Base-by-base conservation (phyloP, 2,797 vertebrate species). In the Todus mexicanus region DNA sequence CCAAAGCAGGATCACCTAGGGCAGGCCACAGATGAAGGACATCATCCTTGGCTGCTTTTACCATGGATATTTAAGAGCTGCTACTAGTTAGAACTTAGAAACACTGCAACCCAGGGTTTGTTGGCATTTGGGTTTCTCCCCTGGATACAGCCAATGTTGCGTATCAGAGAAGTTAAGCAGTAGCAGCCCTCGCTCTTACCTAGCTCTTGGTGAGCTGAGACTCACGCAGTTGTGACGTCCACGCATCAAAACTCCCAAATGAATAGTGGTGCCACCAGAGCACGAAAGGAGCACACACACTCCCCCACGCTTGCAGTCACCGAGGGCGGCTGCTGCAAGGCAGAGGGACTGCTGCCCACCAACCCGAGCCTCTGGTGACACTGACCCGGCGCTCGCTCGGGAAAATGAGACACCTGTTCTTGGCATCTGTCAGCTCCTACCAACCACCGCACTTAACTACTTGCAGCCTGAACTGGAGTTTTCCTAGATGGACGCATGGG, bases 221-320 rank as follows among this genome's bases (percentile, higher is more conserved):
- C 59, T 51, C 48, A 21, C 37, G 15, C 16, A 43, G 27, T 0
- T 45, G 29, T 6, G 59, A 75, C 65, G 61, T 8, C 47, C 43
- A 21, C 0, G 14, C 19, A 48, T 9, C 60, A 23, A 31, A n/a
- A 70, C 9, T 3, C 65, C 66, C 51, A 26, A 19, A 10, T 7
- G 20, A 61, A 12, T 0, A 53, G 64, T 0, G 0, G 9, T 15
- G 59, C n/a, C 35, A 31, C 29, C 7, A 8, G 1, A 8, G 54
- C 21, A 45, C 20, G 17, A 15, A 19, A 42, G 53, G 38, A 65
- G 16, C 29, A 4, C 11, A 2, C 12, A 11, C 22, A 3, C 29
- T 21, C 29, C 23, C 18, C 3, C 20, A 4, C 1, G 13, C 71
- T 65, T 38, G 14, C 19, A 12, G 57, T 10, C 9, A 1, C n/a